Conservation (phyloP, 2,113 vertebrate genomes). For the Seriola aureovittata region DNA sequence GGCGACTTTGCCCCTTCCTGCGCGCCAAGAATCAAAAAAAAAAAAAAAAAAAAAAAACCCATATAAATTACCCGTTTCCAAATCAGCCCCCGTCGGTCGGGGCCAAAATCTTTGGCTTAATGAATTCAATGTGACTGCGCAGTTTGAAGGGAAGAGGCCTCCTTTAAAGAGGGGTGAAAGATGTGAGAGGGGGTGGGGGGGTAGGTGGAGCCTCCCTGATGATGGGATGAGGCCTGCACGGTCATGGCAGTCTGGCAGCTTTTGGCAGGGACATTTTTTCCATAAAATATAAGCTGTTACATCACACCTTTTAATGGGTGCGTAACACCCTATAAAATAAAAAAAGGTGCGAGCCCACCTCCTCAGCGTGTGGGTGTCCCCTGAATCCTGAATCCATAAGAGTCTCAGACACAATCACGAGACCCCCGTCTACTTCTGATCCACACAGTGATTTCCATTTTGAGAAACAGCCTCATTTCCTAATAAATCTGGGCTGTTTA, state of each 20-base stretch:
- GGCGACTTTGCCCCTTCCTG: slow-evolving; percentile 72
- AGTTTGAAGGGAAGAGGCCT: slow-evolving; percentile 45
- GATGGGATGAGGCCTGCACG: slow-evolving; percentile 57
- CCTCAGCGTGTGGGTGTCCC: slow-evolving; percentile 31
- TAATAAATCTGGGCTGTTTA: neutral
- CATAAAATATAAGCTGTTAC: slow-evolving; percentile 77
- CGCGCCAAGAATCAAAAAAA: slow-evolving; percentile 77
- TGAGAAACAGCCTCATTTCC: neutral
- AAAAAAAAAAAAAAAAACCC: slow-evolving; percentile 66
- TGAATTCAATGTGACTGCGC: slow-evolving; percentile 69
- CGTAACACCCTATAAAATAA: slow-evolving; percentile 58
- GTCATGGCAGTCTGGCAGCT: slow-evolving; percentile 64
- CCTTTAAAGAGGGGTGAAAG: slow-evolving; percentile 59
- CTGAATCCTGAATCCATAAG: slow-evolving; percentile 35
- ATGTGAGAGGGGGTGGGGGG: slow-evolving; percentile 18
- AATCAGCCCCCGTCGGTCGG: slow-evolving; percentile 68
- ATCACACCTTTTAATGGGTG: slow-evolving; percentile 75
- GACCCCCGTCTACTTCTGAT: neutral
- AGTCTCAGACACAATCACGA: slow-evolving; percentile 1
- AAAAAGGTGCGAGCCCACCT: slow-evolving; percentile 42
- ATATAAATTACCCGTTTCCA: slow-evolving; percentile 82
- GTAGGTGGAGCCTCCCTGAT: slow-evolving; percentile 48
- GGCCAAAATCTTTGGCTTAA: slow-evolving; percentile 67
- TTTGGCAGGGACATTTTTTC: slow-evolving; percentile 56
- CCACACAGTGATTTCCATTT: neutral